Percentiles rank a stretch among this genome's conserved stretches.
These are phyloP conservation scores for Pseudanteris insignis DNA, from an alignment of 2,888 invertebrate species.

Conservation along the genomic window DNA sequence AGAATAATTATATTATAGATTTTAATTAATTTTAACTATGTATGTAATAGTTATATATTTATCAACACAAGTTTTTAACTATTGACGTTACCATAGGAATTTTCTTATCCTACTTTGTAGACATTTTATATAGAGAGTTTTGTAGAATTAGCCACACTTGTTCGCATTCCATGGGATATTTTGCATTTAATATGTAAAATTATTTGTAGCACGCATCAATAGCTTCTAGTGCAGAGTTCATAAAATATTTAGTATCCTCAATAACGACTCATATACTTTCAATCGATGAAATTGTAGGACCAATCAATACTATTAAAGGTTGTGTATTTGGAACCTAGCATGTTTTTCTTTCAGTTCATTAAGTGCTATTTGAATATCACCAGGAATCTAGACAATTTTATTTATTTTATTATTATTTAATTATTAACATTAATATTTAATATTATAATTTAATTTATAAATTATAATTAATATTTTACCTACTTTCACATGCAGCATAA, in stretches of 20 bases:
- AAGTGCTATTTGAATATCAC: slow-evolving; percentile 4
- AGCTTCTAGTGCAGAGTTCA: slow-evolving; percentile 24
- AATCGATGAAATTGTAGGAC: slow-evolving; percentile 3
- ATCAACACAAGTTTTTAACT: not conserved
- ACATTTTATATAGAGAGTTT: slow-evolving; percentile 8
- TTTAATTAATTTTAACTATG: no score
- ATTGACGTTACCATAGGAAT: slow-evolving; percentile 4
- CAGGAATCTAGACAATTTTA: slow-evolving; percentile 10
- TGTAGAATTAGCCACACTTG: slow-evolving; percentile 11
- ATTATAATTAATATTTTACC: no score
- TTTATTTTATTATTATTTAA: not conserved
- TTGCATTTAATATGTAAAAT: slow-evolving; percentile 40
- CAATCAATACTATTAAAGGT: slow-evolving; percentile 5
- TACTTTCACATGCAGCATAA: slow-evolving; percentile 5
- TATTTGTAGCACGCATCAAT: slow-evolving; percentile 44
- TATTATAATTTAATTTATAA: no score
- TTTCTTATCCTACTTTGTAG: slow-evolving; percentile 10
- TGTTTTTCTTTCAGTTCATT: slow-evolving; percentile 2
- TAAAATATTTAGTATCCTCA: slow-evolving; percentile 8
- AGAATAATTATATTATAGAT: no score
- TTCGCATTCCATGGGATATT: slow-evolving; percentile 12
- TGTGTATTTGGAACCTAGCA: not conserved
- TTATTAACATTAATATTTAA: no score
- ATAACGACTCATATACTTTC: slow-evolving; percentile 16
- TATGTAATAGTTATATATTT: no score